These are phyloP conservation scores for Meta bourneti DNA, from an alignment of 2,888 invertebrate species.

Conservation along the genomic window DNA sequence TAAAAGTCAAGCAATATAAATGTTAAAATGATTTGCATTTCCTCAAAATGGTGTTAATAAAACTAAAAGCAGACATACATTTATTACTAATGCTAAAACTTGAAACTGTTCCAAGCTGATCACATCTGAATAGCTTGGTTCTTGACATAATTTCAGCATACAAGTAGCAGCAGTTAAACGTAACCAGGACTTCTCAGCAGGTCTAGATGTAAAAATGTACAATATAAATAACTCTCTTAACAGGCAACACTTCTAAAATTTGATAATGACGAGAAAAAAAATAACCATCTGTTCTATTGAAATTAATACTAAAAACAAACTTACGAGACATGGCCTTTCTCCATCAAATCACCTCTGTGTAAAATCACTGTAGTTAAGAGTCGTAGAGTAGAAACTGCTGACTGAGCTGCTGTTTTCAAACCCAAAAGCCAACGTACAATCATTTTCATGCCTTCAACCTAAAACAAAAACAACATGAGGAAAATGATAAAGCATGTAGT, in stretches of 20 bases:
- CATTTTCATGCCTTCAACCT: slow-evolving; percentile 93
- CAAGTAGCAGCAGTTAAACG: slow-evolving; percentile 95
- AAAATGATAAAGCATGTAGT: background rate
- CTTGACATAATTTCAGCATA: slow-evolving; percentile 97
- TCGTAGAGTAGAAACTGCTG: slow-evolving; percentile 86
- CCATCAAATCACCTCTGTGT: slow-evolving; percentile 92
- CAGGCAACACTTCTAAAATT: background rate
- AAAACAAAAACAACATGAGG: slow-evolving; percentile 3
- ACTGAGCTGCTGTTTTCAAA: slow-evolving; percentile 87
- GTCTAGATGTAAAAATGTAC: slow-evolving; percentile 32
- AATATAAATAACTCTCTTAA: background rate
- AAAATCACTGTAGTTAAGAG: slow-evolving; percentile 96
- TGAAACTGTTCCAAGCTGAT: slow-evolving; percentile 97
- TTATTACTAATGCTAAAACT: slow-evolving; percentile 93
- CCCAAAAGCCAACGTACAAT: slow-evolving; percentile 98
- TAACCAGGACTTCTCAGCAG: slow-evolving; percentile 94
- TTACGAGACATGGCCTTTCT: slow-evolving; percentile 82
- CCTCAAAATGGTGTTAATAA: background rate
- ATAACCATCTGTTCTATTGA: background rate
- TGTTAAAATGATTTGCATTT: too few species aligned
- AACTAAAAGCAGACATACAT: slow-evolving; percentile 83
- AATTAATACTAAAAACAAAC: slow-evolving; percentile 60
- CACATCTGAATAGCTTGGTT: slow-evolving; percentile 96
- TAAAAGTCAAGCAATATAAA: too few species aligned
- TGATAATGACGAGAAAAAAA: background rate